A percentile compares a stretch with the other conserved stretches of the same genome.
Evolutionary conservation across 2,888 invertebrate genomes (phyloP).

Genomic region (Unio pictorum): DNA sequence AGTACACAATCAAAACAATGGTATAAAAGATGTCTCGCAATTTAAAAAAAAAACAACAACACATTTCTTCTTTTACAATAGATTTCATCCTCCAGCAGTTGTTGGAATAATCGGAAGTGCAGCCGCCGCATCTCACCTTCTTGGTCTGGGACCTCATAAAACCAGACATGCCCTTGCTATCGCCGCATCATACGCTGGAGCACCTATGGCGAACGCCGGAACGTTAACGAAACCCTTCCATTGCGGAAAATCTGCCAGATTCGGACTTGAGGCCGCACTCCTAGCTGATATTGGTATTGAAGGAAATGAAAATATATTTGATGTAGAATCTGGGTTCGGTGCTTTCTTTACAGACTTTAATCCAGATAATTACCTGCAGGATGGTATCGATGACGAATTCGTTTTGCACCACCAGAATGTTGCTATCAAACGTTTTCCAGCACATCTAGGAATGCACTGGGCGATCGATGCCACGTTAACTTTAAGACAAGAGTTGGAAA

Average conservation of each 20-base stretch:
- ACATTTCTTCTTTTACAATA: slow-evolving; percentile 14
- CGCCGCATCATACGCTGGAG: slow-evolving; percentile 57
- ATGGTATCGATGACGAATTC: slow-evolving; percentile 12
- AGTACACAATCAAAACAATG: too few relatives aligned
- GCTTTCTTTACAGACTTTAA: slow-evolving; percentile 57
- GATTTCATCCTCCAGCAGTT: slow-evolving; percentile 58
- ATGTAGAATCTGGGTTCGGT: slow-evolving; percentile 49
- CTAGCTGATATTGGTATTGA: slow-evolving; percentile 49
- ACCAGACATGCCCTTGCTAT: slow-evolving; percentile 51
- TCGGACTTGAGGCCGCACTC: slow-evolving; percentile 55
- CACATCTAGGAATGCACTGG: slow-evolving; percentile 65
- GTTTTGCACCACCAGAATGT: slow-evolving; percentile 47
- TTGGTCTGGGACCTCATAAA: slow-evolving; percentile 40
- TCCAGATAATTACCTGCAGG: slow-evolving; percentile 32
- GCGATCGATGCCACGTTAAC: slow-evolving; percentile 51
- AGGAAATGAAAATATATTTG: slow-evolving; percentile 51
- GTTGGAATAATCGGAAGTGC: slow-evolving; percentile 61
- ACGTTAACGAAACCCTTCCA: slow-evolving; percentile 57
- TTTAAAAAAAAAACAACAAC: not conserved
- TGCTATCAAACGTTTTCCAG: slow-evolving; percentile 44
- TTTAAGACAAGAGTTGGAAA: slow-evolving; percentile 3
- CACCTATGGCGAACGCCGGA: slow-evolving; percentile 60
- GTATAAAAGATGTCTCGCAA: not conserved
- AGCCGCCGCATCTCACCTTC: slow-evolving; percentile 46
- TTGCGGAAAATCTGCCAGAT: slow-evolving; percentile 52